phyloP scores from a whole-genome alignment of 2,113 vertebrate species.

The Prionailurus viverrinus region DNA sequence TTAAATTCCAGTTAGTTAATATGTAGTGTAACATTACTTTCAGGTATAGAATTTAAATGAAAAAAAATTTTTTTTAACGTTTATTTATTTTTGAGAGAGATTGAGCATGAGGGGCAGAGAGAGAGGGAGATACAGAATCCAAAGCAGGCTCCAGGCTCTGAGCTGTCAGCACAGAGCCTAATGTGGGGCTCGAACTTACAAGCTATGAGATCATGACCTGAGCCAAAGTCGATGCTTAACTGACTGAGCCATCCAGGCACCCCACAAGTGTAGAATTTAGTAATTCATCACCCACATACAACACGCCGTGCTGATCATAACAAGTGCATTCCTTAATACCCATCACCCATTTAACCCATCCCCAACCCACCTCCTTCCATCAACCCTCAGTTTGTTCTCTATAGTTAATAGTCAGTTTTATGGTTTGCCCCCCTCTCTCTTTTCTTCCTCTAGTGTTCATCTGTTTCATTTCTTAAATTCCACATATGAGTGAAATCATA shows the following conservation, averaged over 20 bases:
- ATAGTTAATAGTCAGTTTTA: neutral
- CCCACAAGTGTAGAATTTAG: neutral
- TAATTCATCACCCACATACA: neutral
- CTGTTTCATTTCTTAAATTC: neutral
- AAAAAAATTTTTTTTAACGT: too few relatives aligned
- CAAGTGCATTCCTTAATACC: neutral
- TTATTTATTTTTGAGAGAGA: too few relatives aligned
- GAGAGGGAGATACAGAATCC: too few relatives aligned
- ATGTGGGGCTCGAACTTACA: too few relatives aligned
- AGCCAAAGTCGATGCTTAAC: too few relatives aligned
- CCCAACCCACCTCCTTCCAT: neutral
- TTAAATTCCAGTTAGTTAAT: neutral
- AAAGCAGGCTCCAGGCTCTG: too few relatives aligned
- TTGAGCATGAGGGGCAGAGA: too few relatives aligned
- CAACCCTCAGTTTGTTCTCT: neutral
- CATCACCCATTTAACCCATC: neutral
- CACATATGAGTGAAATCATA: neutral
- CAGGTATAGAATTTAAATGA: neutral
- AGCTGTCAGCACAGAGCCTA: too few relatives aligned
- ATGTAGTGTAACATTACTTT: neutral
- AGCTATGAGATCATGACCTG: too few relatives aligned
- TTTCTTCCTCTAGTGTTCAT: neutral
- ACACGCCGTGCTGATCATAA: neutral
- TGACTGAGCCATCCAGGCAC: too few relatives aligned
- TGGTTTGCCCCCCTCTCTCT: neutral